These are phyloP conservation scores for Ophion ventricosus DNA, from an alignment of 2,888 invertebrate species.

Conservation along the genomic window DNA sequence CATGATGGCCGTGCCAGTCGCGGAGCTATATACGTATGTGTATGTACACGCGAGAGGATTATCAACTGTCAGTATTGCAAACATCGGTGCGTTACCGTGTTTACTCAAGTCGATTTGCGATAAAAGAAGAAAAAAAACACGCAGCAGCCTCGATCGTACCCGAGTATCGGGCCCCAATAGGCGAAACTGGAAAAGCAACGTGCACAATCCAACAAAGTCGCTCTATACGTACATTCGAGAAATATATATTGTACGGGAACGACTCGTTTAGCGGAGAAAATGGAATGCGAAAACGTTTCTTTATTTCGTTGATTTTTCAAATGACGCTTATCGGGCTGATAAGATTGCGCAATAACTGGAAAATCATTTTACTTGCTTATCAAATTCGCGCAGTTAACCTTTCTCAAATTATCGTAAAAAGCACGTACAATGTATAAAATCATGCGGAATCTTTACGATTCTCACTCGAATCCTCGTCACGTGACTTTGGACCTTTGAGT, in stretches of 20 bases:
- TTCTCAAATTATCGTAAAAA: not conserved
- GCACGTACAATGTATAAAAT: not conserved
- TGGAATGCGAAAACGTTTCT: not conserved
- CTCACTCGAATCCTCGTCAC: not conserved
- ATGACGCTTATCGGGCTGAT: constrained; percentile 3
- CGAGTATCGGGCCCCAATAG: not conserved
- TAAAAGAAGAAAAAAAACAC: constrained; percentile 16
- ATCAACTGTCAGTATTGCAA: constrained; percentile 54
- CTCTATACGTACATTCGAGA: not conserved
- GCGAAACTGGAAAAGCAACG: not conserved
- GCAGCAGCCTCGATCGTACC: not conserved
- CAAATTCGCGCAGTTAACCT: not conserved
- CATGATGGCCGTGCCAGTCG: constrained; percentile 44
- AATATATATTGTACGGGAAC: not conserved
- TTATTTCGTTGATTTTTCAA: constrained; percentile 5
- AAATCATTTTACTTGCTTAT: constrained; percentile 5
- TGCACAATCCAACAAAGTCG: constrained; percentile 9
- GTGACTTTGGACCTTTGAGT: not conserved
- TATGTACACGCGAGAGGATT: constrained; percentile 20
- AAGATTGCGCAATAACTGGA: constrained; percentile 3
- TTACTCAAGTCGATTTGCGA: constrained; percentile 13
- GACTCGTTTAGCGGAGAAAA: not conserved
- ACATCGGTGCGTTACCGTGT: constrained; percentile 44
- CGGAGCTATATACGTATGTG: constrained; percentile 3
- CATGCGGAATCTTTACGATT: not conserved